Base-by-base conservation (phyloP, 2,888 invertebrate species). In the Polydrusus tereticollis region DNA sequence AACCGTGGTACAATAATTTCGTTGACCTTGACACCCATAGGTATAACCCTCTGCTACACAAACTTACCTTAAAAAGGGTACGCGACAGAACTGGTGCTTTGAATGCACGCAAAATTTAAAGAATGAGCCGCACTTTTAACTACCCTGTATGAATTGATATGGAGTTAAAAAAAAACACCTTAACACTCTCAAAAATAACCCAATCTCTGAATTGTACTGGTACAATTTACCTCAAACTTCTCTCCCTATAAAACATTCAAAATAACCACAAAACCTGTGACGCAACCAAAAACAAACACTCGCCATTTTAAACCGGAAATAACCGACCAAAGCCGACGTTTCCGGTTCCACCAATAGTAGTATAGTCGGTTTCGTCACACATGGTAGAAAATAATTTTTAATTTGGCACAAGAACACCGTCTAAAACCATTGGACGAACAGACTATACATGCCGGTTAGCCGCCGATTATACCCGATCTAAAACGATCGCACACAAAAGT, bases 401-500 rank as follows among this genome's bases (percentile, higher is more conserved):
- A 33, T 21, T 20, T 59, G 58, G 38, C 58, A 59, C 38, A 21
- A 38, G n/a, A 52, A 52, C 26, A 23, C 20, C 47, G 14, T n/a
- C 14, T 21, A 18, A 50, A 29, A 36, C 18, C n/a, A 36, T 10
- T 36, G 10, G 3, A 20, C 36, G 38, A 58, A 58, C 58, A 23
- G 59, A 59, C 43, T 59, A 59, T 59, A 59, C 16, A 14, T 14
- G 20, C 14, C 43, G 59, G 23, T 18, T 14, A 63, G 50, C 20
- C 29, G 62, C 47, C 67, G 67, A 67, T 60, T 66, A 62, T 29
- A 47, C 23, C 66, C 72, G 72, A 72, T 67, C 72, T 72, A 72
- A 72, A 72, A 72, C 72, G 72, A 67, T 72, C 72, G 67, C 72
- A 66, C 45, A 43, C 66, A 12, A 36, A 57, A 41, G 21, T 57